phyloP scores from a whole-genome alignment of 2,888 invertebrate species.

The Cheilosia pagana region DNA sequence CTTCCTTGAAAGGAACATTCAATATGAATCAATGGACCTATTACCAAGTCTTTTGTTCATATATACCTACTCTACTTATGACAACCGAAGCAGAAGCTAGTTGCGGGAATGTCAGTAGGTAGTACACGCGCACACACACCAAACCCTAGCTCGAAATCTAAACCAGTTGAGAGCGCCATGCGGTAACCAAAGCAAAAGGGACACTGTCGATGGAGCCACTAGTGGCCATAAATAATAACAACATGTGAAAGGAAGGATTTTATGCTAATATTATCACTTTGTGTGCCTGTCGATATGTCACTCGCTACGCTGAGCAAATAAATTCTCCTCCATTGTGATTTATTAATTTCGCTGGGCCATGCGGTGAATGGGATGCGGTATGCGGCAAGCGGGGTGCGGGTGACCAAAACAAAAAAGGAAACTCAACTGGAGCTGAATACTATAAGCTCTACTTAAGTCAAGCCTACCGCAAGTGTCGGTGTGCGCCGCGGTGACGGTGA shows the following conservation, averaged over 20 bases:
- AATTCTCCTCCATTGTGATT: conserved; percentile 69
- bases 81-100: no score
- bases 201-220: conserved; percentile 45
- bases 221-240: conserved; percentile 67
- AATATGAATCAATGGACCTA: no score
- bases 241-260: conserved; percentile 78
- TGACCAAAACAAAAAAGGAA: conserved; percentile 14
- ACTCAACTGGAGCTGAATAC: conserved; percentile 39
- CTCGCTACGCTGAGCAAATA: conserved; percentile 75
- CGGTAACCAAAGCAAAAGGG: conserved; percentile 49
- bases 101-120: no score
- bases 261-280: conserved; percentile 84
- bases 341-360: conserved; percentile 59
- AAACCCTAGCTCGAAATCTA: neutral
- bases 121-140: neutral
- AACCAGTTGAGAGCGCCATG: conserved; percentile 44
- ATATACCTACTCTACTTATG: no score
- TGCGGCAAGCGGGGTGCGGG: neutral
- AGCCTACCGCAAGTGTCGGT: conserved; percentile 22
- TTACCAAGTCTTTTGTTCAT: no score
- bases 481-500: conserved; percentile 30
- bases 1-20: no score
- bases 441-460: conserved; percentile 43
- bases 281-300: conserved; percentile 82
- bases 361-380: neutral